phyloP scores from a whole-genome alignment of 2,888 invertebrate genomes.

The Drosophila robusta region DNA sequence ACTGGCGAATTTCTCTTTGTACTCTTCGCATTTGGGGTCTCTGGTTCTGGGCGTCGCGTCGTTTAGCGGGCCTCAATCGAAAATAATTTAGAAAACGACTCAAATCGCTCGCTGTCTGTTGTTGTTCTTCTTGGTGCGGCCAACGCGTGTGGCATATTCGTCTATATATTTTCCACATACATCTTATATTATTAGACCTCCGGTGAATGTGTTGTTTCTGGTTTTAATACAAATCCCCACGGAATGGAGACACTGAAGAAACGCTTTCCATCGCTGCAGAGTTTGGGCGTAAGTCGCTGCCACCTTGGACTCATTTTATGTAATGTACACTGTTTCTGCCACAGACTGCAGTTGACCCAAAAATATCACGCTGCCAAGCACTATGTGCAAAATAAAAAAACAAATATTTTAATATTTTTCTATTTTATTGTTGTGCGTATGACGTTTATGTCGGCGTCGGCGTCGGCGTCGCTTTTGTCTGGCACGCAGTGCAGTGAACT shows the following conservation, averaged over 20 bases:
- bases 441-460: not conserved
- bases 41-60: slow-evolving; percentile 31
- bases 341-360: slow-evolving; percentile 41
- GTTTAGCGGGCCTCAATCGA: slow-evolving; percentile 50
- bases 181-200: too few relatives aligned
- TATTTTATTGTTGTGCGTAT: slow-evolving; percentile 23
- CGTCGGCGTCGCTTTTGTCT: slow-evolving; percentile 23
- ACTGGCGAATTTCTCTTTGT: slow-evolving; percentile 62
- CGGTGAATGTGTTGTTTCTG: slow-evolving; percentile 17
- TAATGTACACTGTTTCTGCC: slow-evolving; percentile 20
- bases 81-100: slow-evolving; percentile 79
- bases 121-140: slow-evolving; percentile 58
- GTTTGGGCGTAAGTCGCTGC: slow-evolving; percentile 86
- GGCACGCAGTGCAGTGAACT: slow-evolving; percentile 51
- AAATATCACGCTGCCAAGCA: slow-evolving; percentile 29
- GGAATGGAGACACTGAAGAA: slow-evolving; percentile 85
- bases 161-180: slow-evolving; percentile 24
- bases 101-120: slow-evolving; percentile 73
- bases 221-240: slow-evolving; percentile 2
- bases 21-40: slow-evolving; percentile 51
- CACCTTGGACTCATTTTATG: slow-evolving; percentile 40
- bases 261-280: slow-evolving; percentile 86
- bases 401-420: slow-evolving; percentile 3
- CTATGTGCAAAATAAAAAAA: slow-evolving; percentile 24
- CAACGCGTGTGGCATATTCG: slow-evolving; percentile 40